These are phyloP conservation scores for Glossophaga mutica DNA, from an alignment of 2,797 vertebrate species.

Conservation along the genomic window DNA sequence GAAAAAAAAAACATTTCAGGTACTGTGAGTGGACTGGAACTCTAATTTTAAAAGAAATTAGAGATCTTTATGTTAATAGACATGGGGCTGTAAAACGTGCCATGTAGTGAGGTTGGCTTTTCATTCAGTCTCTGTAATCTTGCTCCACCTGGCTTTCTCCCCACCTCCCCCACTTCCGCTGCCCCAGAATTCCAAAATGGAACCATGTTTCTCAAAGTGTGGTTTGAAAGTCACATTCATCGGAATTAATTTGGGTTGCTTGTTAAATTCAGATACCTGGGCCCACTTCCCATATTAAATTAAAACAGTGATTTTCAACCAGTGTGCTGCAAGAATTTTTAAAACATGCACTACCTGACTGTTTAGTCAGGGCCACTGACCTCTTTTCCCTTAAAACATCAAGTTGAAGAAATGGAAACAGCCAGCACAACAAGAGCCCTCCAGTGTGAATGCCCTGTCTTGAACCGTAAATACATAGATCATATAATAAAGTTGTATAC, in stretches of 20 bases:
- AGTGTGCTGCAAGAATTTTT: neutral
- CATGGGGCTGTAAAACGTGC: neutral
- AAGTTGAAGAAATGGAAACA: neutral
- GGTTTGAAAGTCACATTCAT: neutral
- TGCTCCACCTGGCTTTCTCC: neutral
- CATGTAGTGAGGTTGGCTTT: neutral
- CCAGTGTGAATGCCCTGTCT: neutral
- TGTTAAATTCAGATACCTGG: slow-evolving; percentile 29
- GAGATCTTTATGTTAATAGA: neutral
- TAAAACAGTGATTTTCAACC: neutral
- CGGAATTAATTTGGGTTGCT: neutral
- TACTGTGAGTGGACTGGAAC: neutral
- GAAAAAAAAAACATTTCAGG: neutral
- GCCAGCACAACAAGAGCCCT: neutral
- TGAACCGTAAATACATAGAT: neutral
- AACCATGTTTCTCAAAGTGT: slow-evolving; percentile 21
- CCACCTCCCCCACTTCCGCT: too few relatives aligned
- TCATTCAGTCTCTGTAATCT: neutral
- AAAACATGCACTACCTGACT: neutral
- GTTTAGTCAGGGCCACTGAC: neutral
- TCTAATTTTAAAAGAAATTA: neutral
- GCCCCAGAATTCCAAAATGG: neutral
- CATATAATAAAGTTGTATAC: neutral
- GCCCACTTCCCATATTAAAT: neutral
- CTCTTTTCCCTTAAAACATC: neutral